A percentile compares a stretch with the other conserved stretches of the same genome.
Conservation (phyloP, 2,113 vertebrate species). For the Lanius collurio region DNA sequence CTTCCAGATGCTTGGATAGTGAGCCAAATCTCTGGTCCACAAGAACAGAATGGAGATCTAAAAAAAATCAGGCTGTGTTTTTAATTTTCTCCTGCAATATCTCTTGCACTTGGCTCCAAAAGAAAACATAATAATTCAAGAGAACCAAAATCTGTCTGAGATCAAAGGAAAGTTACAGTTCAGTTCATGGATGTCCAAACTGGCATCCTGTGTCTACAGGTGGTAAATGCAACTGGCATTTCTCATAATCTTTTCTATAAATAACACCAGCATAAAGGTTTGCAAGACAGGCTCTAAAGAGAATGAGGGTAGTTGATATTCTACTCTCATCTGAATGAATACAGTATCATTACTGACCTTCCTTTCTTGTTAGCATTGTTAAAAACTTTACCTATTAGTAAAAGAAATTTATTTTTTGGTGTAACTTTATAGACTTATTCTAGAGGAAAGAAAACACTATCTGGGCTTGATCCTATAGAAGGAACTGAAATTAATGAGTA, state of each 20-base stretch:
- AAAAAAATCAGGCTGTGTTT: background rate
- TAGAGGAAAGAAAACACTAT: background rate
- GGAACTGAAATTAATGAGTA: background rate
- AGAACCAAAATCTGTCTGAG: background rate
- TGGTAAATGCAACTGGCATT: background rate
- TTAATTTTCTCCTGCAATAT: conserved; percentile 21
- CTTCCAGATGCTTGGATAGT: conserved; percentile 10
- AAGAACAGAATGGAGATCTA: background rate
- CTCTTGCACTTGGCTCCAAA: background rate
- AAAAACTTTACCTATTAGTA: background rate
- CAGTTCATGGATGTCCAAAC: background rate
- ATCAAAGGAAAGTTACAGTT: conserved; percentile 6
- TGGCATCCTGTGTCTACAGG: background rate
- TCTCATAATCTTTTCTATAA: background rate
- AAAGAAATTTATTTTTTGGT: background rate
- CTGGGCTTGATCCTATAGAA: background rate
- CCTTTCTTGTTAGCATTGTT: background rate
- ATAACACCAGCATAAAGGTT: background rate
- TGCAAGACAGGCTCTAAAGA: background rate
- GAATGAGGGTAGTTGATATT: background rate
- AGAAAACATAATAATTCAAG: background rate
- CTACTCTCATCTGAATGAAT: background rate
- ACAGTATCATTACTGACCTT: background rate
- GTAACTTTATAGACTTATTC: background rate
- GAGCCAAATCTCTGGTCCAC: conserved; percentile 29